Conservation (phyloP, 1,140 invertebrate species). For the Apis florea region DNA sequence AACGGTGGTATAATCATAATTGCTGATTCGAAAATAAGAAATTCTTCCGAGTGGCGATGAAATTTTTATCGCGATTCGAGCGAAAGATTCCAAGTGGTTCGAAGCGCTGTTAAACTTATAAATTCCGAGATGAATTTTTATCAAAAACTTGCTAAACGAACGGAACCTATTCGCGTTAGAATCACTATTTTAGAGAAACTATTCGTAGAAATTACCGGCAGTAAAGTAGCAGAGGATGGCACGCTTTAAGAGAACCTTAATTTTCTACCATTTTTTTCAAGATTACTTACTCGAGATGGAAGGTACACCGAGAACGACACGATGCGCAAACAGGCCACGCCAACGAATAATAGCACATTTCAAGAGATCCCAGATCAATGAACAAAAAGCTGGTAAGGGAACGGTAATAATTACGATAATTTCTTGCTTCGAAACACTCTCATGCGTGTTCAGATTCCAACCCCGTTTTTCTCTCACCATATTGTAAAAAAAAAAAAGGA, state of each 20-base stretch:
- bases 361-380: not conserved
- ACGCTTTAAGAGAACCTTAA: too few relatives aligned
- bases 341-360: conserved; percentile 10
- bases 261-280: too few relatives aligned
- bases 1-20: not conserved
- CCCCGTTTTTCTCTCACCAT: not conserved
- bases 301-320: not conserved
- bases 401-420: not conserved
- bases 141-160: not conserved
- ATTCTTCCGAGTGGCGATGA: not conserved
- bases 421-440: not conserved
- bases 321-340: conserved; percentile 27
- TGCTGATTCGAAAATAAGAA: not conserved
- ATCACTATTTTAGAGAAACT: too few relatives aligned
- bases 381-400: not conserved
- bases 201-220: not conserved
- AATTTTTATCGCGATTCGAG: not conserved
- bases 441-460: not conserved
- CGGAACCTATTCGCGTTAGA: too few relatives aligned
- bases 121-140: not conserved
- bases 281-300: not conserved
- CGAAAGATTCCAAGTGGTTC: not conserved
- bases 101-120: not conserved
- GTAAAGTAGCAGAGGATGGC: too few relatives aligned
- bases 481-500: too few relatives aligned